Percentiles rank a stretch among this genome's conserved stretches.
Evolutionary conservation across 2,113 vertebrate genomes (phyloP).

Genomic region (Channa maculata): DNA sequence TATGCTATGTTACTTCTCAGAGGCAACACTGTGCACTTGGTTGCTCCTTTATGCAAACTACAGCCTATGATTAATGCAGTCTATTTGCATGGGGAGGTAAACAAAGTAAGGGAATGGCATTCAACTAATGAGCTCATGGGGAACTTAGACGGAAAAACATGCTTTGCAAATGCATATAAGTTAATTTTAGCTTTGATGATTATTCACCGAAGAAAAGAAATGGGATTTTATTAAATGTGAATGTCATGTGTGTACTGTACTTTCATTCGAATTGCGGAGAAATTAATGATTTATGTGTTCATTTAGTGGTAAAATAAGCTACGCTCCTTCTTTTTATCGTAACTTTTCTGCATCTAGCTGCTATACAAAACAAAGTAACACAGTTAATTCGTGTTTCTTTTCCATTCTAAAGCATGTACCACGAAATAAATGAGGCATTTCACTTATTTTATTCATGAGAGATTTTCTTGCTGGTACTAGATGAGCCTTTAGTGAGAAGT

Average conservation of each 20-base stretch:
- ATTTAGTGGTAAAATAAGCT: constrained; percentile 1
- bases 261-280: too few species aligned
- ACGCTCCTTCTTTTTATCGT: not conserved
- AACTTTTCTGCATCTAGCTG: constrained; percentile 9
- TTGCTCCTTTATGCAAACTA: constrained; percentile 53
- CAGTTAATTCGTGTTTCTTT: constrained; percentile 18
- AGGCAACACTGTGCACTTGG: constrained; percentile 1
- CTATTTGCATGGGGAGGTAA: constrained; percentile 60
- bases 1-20: not conserved
- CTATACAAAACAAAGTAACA: not conserved
- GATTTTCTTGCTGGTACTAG: too few species aligned
- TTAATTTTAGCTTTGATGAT: constrained; percentile 38
- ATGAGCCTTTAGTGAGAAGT: too few species aligned
- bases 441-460: not conserved
- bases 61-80: constrained; percentile 60
- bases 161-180: constrained; percentile 34
- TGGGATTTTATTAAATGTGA: constrained; percentile 47
- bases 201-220: constrained; percentile 20
- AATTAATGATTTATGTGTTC: constrained; percentile 5
- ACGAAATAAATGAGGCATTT: constrained; percentile 26
- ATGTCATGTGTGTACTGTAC: not conserved
- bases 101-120: constrained; percentile 48
- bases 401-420: not conserved
- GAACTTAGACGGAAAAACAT: constrained; percentile 21
- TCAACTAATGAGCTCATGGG: constrained; percentile 58